These are phyloP conservation scores for Cossypha polioptera DNA, from an alignment of 2,797 vertebrate species.

Conservation along the genomic window DNA sequence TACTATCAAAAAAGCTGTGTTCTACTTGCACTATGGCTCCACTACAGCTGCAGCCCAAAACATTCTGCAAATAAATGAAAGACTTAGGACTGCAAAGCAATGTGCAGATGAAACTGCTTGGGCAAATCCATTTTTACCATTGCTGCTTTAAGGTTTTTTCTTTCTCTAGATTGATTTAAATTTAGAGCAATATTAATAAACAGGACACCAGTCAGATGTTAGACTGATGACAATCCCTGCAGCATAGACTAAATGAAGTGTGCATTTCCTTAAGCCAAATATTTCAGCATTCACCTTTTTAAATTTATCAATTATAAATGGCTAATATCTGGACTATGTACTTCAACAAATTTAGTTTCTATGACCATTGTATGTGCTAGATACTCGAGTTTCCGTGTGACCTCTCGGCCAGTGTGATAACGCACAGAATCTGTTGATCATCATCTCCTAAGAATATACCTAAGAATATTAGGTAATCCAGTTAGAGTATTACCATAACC, in stretches of 20 bases:
- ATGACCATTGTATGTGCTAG: accelerated
- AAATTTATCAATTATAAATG: neutral
- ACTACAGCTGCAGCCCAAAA: neutral
- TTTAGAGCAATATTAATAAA: neutral
- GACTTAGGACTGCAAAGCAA: neutral
- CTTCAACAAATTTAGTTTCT: neutral
- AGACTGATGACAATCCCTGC: neutral
- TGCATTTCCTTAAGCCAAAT: neutral
- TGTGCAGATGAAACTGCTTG: neutral
- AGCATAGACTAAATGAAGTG: neutral
- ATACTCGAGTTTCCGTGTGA: accelerated
- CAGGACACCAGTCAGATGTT: neutral
- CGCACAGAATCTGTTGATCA: neutral
- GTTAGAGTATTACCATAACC: neutral
- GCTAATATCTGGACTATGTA: accelerated
- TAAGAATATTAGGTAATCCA: neutral
- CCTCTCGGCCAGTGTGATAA: neutral
- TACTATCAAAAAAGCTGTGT: neutral
- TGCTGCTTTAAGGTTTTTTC: neutral
- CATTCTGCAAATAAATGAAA: accelerated
- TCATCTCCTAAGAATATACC: too few species aligned
- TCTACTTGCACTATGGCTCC: neutral
- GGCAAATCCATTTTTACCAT: neutral
- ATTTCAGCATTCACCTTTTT: neutral
- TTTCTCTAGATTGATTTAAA: neutral